Conservation (phyloP, 2,888 invertebrate species). For the Apamea monoglypha region DNA sequence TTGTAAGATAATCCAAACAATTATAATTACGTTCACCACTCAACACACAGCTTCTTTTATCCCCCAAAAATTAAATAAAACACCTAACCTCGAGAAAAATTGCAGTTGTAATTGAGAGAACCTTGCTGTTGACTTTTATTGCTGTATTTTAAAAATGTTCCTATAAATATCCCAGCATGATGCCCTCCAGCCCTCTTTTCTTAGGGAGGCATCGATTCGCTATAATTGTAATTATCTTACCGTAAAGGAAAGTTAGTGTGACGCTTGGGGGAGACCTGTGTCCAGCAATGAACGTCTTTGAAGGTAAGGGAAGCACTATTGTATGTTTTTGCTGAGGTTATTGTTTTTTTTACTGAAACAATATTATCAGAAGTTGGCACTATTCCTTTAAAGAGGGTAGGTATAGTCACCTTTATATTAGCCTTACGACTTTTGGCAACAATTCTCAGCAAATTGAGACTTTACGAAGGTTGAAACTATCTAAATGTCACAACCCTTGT, state of each 20-base stretch:
- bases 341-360: neutral
- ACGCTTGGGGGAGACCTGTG: neutral
- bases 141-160: constrained; percentile 62
- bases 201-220: neutral
- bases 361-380: neutral
- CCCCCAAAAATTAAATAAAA: constrained; percentile 52
- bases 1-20: constrained; percentile 18
- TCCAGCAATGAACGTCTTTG: neutral
- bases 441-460: neutral
- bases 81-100: constrained; percentile 58
- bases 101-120: constrained; percentile 61
- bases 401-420: neutral
- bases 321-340: neutral
- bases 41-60: neutral
- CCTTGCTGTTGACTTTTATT: constrained; percentile 50
- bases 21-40: constrained; percentile 23
- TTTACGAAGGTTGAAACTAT: neutral
- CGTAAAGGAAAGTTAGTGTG: neutral
- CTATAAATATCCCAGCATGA: constrained; percentile 83
- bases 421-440: neutral
- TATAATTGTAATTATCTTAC: neutral
- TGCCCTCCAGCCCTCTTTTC: constrained; percentile 69
- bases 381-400: no score
- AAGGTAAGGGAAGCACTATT: neutral
- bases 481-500: neutral